Evolutionary conservation across 2,797 vertebrate species (phyloP).

Genomic region (Malacoraja senta): DNA sequence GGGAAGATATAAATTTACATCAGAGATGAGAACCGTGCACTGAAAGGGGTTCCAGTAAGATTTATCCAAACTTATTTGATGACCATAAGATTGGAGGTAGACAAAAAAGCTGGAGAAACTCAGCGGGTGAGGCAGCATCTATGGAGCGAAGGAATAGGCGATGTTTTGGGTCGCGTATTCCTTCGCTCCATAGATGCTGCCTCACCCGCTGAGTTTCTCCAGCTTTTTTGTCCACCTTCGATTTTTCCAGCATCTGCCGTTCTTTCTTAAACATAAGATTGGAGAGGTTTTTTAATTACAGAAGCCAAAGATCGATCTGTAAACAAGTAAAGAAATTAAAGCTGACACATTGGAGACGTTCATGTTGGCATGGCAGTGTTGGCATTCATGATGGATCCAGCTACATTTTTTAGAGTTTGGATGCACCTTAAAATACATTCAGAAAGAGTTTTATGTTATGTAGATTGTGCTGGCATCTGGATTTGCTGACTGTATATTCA

Average conservation of each 20-base stretch:
- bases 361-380: too few relatives aligned
- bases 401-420: background rate
- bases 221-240: too few relatives aligned
- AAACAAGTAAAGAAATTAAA: background rate
- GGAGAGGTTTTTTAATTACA: background rate
- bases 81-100: background rate
- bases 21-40: background rate
- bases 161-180: too few relatives aligned
- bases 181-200: too few relatives aligned
- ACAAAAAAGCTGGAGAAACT: too few relatives aligned
- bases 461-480: background rate
- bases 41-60: background rate
- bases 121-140: too few relatives aligned
- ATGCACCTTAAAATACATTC: background rate
- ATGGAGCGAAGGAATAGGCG: too few relatives aligned
- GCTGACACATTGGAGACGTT: background rate
- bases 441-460: background rate
- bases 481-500: background rate
- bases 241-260: too few relatives aligned
- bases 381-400: background rate
- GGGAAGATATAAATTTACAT: conserved; percentile 25
- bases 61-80: background rate
- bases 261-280: background rate
- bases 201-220: too few relatives aligned
- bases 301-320: background rate